Evolutionary conservation across 2,797 vertebrate genomes (phyloP).

Genomic region (Thaleichthys pacificus): DNA sequence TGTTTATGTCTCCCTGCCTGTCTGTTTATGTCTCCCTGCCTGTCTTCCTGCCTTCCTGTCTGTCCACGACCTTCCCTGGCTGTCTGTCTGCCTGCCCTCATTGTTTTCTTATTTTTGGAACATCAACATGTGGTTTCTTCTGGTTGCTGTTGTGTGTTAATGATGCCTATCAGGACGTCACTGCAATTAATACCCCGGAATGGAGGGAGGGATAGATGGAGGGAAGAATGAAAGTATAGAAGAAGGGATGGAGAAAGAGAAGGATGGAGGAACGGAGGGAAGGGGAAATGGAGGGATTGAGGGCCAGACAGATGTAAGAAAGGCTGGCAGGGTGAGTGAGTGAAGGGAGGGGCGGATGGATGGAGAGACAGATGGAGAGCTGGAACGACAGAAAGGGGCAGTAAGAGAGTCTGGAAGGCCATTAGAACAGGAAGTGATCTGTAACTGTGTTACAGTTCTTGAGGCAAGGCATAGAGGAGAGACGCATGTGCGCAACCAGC

Average conservation of each 20-base stretch:
- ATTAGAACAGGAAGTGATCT: constrained; percentile 66
- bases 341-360: not conserved
- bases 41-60: not conserved
- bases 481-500: not conserved
- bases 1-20: not conserved
- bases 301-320: not conserved
- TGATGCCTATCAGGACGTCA: not conserved
- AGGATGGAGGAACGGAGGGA: not conserved
- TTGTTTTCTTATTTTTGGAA: not conserved
- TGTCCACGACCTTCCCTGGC: not conserved
- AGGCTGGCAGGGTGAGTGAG: not conserved
- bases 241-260: not conserved
- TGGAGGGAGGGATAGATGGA: not conserved
- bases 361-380: not conserved
- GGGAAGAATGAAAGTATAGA: no score
- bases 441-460: constrained; percentile 64
- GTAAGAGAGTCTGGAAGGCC: constrained; percentile 40
- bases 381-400: not conserved
- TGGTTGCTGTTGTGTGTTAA: not conserved
- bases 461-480: constrained; percentile 48
- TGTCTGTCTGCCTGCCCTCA: not conserved
- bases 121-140: no score
- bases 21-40: not conserved
- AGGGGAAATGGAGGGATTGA: not conserved
- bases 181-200: constrained; percentile 1